phyloP scores from a whole-genome alignment of 2,797 vertebrate genomes.

The Novumbra hubbsi region DNA sequence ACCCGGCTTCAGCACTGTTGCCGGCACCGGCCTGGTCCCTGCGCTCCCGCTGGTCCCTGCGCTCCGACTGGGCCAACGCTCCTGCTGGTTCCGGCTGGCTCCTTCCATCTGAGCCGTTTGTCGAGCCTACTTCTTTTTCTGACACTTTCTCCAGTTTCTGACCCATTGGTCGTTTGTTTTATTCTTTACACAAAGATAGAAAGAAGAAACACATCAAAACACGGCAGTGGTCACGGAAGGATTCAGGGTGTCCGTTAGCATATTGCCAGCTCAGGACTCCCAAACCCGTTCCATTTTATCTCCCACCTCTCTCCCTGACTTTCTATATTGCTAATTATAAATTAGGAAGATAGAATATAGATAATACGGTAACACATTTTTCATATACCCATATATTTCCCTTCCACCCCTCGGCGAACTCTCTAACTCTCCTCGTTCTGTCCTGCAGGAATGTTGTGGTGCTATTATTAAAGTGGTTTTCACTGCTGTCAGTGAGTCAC shows the following conservation, averaged over 20 bases:
- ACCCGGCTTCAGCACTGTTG: slow-evolving; percentile 26
- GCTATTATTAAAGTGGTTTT: slow-evolving; percentile 75
- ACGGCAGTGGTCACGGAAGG: slow-evolving; percentile 24
- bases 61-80: slow-evolving; percentile 23
- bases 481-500: slow-evolving; percentile 71
- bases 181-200: slow-evolving; percentile 34
- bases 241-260: slow-evolving; percentile 18
- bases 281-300: slow-evolving; percentile 8
- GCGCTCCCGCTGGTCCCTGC: slow-evolving; percentile 18
- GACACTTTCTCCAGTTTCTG: slow-evolving; percentile 71
- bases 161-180: slow-evolving; percentile 62
- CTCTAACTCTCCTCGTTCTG: slow-evolving; percentile 63
- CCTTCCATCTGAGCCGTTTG: slow-evolving; percentile 34
- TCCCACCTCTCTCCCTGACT: not conserved
- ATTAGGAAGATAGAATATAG: not conserved
- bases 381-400: slow-evolving; percentile 4
- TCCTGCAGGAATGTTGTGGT: slow-evolving; percentile 64
- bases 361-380: too few relatives aligned
- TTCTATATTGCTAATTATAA: not conserved
- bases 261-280: slow-evolving; percentile 15
- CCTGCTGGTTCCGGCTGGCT: slow-evolving; percentile 36
- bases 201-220: slow-evolving; percentile 48
- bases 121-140: slow-evolving; percentile 52
- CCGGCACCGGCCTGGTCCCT: slow-evolving; percentile 19
- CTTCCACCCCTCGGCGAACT: slow-evolving; percentile 15